phyloP scores from a whole-genome alignment of 1,140 invertebrate genomes.

The Drosophila busckii region DNA sequence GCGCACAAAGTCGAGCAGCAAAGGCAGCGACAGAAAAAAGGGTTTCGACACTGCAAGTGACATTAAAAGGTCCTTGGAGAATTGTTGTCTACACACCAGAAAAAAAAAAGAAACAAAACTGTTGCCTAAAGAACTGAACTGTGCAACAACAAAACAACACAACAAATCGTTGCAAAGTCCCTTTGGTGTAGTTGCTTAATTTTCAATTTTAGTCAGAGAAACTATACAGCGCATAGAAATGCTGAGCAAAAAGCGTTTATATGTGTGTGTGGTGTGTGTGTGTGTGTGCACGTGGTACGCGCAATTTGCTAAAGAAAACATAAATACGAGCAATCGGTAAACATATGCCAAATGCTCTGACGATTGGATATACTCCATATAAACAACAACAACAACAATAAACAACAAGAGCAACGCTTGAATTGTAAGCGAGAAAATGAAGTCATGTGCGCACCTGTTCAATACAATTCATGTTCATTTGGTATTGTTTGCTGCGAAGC shows the following conservation, averaged over 20 bases:
- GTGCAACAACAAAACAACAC: constrained; percentile 18
- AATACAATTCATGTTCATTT: constrained; percentile 74
- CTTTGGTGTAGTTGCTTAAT: constrained; percentile 48
- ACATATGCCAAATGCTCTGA: constrained; percentile 49
- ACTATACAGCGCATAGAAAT: constrained; percentile 10
- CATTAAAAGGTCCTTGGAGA: constrained; percentile 58
- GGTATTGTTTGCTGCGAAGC: constrained; percentile 67
- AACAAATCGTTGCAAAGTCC: constrained; percentile 37
- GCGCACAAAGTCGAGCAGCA: constrained; percentile 13
- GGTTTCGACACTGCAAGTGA: constrained; percentile 48
- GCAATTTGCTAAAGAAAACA: constrained; percentile 74
- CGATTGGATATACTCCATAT: not conserved
- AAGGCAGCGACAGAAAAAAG: constrained; percentile 18
- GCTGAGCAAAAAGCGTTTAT: constrained; percentile 24
- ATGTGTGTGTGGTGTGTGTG: constrained; percentile 11
- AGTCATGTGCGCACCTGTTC: constrained; percentile 74
- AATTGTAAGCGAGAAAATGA: constrained; percentile 69
- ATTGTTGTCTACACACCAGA: constrained; percentile 2
- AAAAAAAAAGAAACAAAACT: constrained; percentile 20
- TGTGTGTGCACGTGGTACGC: constrained; percentile 39
- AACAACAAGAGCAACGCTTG: constrained; percentile 42
- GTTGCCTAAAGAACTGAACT: constrained; percentile 21
- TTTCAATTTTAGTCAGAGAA: constrained; percentile 56
- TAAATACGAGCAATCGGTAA: constrained; percentile 60
- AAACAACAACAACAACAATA: too few species aligned